A percentile compares a stretch with the other conserved stretches of the same genome.
phyloP scores from a whole-genome alignment of 2,797 vertebrate species.

The Argentina silus region DNA sequence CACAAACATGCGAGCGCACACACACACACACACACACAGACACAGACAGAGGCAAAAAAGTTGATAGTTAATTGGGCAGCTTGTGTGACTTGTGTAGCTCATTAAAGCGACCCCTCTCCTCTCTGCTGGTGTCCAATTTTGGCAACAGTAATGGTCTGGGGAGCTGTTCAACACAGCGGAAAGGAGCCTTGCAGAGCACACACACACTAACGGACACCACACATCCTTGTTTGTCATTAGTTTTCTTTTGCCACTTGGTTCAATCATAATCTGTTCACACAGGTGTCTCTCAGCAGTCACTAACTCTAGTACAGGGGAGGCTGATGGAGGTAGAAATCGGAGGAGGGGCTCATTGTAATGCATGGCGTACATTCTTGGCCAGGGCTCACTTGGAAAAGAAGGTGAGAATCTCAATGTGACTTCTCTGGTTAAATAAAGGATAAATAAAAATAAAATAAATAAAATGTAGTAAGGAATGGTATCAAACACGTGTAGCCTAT shows the following conservation, averaged over 20 bases:
- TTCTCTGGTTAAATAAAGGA: too few relatives aligned
- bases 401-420: too few relatives aligned
- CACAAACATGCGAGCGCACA: too few relatives aligned
- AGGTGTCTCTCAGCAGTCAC: too few relatives aligned
- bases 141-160: slow-evolving; percentile 23
- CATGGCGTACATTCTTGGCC: too few relatives aligned
- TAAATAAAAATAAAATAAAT: too few relatives aligned
- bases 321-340: too few relatives aligned
- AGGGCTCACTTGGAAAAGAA: too few relatives aligned
- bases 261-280: neutral
- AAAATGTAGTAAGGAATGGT: too few relatives aligned
- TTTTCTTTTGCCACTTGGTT: neutral
- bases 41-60: neutral
- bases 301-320: too few relatives aligned
- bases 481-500: too few relatives aligned
- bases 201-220: neutral
- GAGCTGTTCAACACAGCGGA: slow-evolving; percentile 32
- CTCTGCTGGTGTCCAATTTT: slow-evolving; percentile 30
- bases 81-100: slow-evolving; percentile 16
- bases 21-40: neutral
- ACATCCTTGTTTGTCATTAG: slow-evolving; percentile 37
- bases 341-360: too few relatives aligned
- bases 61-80: slow-evolving; percentile 25
- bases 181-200: slow-evolving; percentile 5
- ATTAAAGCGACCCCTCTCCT: slow-evolving; percentile 41